These are phyloP conservation scores for zebrafish (Danio rerio) DNA, from an alignment of 2,113 vertebrate genomes.

Conservation along the genomic window GRCz12tu NC_133188.1:36396501-36397000, in stretches of 20 bases:
- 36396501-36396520: neutral
- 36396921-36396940: conserved; percentile 10
- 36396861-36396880: neutral
- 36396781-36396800: neutral
- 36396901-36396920: conserved; percentile 25
- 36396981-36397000: neutral
- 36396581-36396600: neutral
- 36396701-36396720: conserved; percentile 20
- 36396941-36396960: neutral
- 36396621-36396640: no score
- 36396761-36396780: neutral
- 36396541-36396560: neutral
- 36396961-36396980: neutral
- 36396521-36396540: conserved; percentile 22
- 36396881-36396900: neutral
- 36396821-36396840: conserved; percentile 9
- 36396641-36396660: conserved; percentile 37
- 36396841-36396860: conserved; percentile 20
- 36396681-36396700: neutral
- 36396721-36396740: neutral
- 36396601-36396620: neutral
- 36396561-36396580: no score
- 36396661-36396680: conserved; percentile 11
- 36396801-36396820: conserved; percentile 5
- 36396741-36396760: neutral